Evolutionary conservation across 2,888 invertebrate genomes (phyloP), one percentile per base, ranked within the genome.

Genomic region (Agriopis leucophaearia): DNA sequence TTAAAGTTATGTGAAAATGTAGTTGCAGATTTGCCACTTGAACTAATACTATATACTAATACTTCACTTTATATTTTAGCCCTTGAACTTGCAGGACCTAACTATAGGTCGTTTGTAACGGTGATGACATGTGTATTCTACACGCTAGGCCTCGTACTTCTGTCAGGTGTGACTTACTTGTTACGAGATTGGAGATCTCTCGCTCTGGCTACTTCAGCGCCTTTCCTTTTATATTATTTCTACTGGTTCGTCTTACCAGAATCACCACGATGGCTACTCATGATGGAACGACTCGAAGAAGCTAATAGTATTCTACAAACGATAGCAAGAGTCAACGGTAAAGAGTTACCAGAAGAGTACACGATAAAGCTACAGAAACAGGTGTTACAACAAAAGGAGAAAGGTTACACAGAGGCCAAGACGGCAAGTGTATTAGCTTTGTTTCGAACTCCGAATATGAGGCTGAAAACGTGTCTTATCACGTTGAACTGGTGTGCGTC

Each of bases 401-500:
- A 95, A 67, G 96, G 94, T 9, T 75, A 81, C 12, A 87, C 85
- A 56, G 83, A 88, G 57, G 78, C 84, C 0, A 89, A 91, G 77
- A 77, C 86, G 15, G 87, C 86, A 0, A 96, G 96, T 61, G 95
- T 96, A 7, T 92, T 95, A 57, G 95, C 96, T 55, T 89, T 97
- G 13, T 97, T 96, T 80, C 95, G 95, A 76, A 98, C 98, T 0
- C 98, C 98, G 1, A 98, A 98, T 84, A 97, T 98, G 96, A 94
- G 98, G 54, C 89, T 98, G 13, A 98, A 98, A 88, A 98, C 98
- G 0, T 95, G 96, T 74, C 90, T 98, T 61, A 97, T 98, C 62
- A 98, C 98, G 0, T 88, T 98, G 27, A 98, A 97, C 86, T 98
- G 98, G 98, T 98, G 98, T 85, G 98, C 98, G 57, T 98, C 97